Conservation (phyloP, 2,113 vertebrate genomes). For the Lutjanus erythropterus region DNA sequence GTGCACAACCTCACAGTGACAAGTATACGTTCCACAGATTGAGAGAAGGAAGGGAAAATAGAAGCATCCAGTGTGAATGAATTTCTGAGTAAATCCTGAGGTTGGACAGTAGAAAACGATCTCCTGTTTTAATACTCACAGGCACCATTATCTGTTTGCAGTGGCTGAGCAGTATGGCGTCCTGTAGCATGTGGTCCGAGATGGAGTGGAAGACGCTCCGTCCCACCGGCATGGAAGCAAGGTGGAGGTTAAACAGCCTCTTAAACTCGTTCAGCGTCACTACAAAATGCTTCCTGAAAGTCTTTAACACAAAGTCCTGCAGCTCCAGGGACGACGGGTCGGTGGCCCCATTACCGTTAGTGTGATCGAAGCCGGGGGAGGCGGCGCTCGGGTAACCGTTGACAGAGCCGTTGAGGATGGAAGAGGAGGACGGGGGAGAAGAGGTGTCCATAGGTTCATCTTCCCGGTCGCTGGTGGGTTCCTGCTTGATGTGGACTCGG, state of each 20-base stretch:
- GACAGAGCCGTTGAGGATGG: slow-evolving; percentile 84
- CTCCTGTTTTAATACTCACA: slow-evolving; percentile 88
- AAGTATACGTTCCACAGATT: background rate
- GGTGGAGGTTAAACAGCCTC: slow-evolving; percentile 95
- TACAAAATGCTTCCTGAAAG: slow-evolving; percentile 94
- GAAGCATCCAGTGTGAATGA: background rate
- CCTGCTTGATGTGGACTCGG: slow-evolving; percentile 85
- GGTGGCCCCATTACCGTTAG: slow-evolving; percentile 82
- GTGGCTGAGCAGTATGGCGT: slow-evolving; percentile 90
- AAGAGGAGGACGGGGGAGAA: slow-evolving; percentile 48
- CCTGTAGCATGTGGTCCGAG: slow-evolving; percentile 95
- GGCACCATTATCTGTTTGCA: slow-evolving; percentile 99
- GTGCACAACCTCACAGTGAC: background rate
- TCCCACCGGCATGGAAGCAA: slow-evolving; percentile 93
- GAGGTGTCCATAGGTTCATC: slow-evolving; percentile 91
- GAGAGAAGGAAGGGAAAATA: background rate
- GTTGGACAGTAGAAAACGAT: background rate
- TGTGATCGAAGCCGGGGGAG: slow-evolving; percentile 73
- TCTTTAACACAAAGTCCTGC: slow-evolving; percentile 90
- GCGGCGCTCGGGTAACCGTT: slow-evolving; percentile 85
- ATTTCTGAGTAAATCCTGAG: background rate
- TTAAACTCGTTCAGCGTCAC: slow-evolving; percentile 97
- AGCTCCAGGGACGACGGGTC: slow-evolving; percentile 86
- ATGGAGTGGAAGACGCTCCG: slow-evolving; percentile 90
- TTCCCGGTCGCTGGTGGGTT: slow-evolving; percentile 83